Percentiles rank a stretch among this genome's conserved stretches.
Conservation (phyloP, 2,888 invertebrate genomes). For the Perdita meconis region DNA sequence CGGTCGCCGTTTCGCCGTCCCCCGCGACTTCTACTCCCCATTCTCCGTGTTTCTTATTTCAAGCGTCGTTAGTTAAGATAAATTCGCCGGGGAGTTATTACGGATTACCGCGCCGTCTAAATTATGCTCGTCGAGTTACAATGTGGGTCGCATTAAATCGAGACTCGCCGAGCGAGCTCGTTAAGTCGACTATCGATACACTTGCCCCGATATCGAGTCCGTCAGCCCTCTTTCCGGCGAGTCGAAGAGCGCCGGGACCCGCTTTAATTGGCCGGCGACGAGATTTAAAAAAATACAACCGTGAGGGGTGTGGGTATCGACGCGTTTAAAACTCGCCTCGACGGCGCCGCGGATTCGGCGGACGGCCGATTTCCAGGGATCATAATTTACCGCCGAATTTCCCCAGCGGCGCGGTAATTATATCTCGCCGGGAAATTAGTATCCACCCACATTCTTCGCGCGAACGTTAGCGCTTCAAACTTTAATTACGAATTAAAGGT, state of each 20-base stretch:
- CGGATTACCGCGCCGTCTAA: conserved; percentile 55
- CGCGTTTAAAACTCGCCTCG: conserved; percentile 1
- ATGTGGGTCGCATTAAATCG: conserved; percentile 15
- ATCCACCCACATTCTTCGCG: conserved; percentile 45
- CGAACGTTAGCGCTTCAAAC: conserved; percentile 40
- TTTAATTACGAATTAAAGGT: conserved; percentile 56
- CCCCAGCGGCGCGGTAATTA: conserved; percentile 31
- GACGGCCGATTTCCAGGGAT: neutral
- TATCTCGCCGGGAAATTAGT: conserved; percentile 36
- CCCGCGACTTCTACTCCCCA: neutral
- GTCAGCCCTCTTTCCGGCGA: conserved; percentile 1
- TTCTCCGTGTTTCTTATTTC: conserved; percentile 65
- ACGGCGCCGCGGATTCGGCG: neutral
- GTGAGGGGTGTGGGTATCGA: neutral
- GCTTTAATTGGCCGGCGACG: conserved; percentile 3
- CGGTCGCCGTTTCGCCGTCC: conserved; percentile 16
- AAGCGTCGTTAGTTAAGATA: conserved; percentile 68
- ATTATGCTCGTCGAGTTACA: conserved; percentile 47
- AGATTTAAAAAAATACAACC: neutral
- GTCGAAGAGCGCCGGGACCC: neutral
- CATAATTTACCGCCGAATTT: conserved; percentile 26
- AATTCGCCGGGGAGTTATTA: conserved; percentile 61
- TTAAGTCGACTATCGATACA: conserved; percentile 24
- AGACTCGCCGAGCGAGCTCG: conserved; percentile 16
- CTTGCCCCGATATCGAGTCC: conserved; percentile 4